Evolutionary conservation across 2,113 vertebrate genomes (phyloP).

Genomic region (Anseranas semipalmata): DNA sequence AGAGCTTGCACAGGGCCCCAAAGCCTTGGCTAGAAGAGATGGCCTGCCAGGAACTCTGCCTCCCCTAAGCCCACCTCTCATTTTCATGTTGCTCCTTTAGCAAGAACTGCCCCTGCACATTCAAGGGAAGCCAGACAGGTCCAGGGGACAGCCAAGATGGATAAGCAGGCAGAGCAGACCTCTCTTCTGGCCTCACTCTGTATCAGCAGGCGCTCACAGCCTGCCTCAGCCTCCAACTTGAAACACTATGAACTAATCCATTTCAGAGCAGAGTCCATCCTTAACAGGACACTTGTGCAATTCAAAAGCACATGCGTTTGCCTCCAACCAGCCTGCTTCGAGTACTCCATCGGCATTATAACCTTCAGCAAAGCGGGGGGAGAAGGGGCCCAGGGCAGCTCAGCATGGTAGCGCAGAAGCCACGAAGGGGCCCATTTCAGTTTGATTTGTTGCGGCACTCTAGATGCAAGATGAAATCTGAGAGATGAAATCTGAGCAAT

Average conservation of each 20-base stretch:
- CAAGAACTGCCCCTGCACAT: neutral
- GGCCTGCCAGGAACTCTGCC: neutral
- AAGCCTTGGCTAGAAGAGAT: neutral
- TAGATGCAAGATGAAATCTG: constrained; percentile 65
- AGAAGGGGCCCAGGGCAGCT: constrained; percentile 40
- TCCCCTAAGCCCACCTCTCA: neutral
- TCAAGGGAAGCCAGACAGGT: neutral
- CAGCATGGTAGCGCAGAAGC: neutral
- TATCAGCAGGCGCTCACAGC: fast-evolving
- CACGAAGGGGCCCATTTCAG: constrained; percentile 59
- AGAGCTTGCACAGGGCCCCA: neutral
- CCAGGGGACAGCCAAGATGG: neutral
- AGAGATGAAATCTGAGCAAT: constrained; percentile 72
- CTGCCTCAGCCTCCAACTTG: neutral
- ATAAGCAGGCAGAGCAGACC: neutral
- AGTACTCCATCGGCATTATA: neutral
- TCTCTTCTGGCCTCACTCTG: neutral
- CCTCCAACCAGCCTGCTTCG: neutral
- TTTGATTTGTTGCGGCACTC: constrained; percentile 62
- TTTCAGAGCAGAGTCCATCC: neutral
- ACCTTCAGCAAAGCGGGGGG: neutral
- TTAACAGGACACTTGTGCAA: neutral
- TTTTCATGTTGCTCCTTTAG: neutral
- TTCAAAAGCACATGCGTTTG: neutral
- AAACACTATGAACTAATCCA: neutral